A percentile compares a stretch with the other conserved stretches of the same genome.
These are phyloP conservation scores for Calyptommatus sinebrachiatus DNA, from an alignment of 2,113 vertebrate genomes.

Conservation along the genomic window DNA sequence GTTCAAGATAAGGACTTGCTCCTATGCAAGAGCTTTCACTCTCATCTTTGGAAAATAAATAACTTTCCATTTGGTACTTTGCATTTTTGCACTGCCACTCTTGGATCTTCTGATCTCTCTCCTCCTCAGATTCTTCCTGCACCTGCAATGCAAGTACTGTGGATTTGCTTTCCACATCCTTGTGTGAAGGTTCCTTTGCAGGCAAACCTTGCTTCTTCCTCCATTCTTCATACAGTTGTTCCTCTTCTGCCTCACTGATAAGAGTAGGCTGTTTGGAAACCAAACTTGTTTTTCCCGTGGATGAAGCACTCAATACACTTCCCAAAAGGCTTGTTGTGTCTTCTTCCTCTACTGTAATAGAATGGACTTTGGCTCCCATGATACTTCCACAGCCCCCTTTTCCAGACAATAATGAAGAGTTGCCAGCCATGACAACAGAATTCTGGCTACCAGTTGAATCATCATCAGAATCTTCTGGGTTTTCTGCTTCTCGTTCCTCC, in stretches of 20 bases:
- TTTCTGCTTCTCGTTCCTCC: constrained; percentile 82
- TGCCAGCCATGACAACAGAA: constrained; percentile 68
- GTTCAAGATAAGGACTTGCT: constrained; percentile 41
- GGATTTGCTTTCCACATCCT: constrained; percentile 13
- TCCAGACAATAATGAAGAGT: constrained; percentile 57
- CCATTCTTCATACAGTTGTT: constrained; percentile 55
- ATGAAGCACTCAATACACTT: constrained; percentile 75
- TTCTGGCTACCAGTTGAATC: constrained; percentile 76
- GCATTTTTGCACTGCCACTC: constrained; percentile 92
- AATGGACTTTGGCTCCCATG: constrained; percentile 69
- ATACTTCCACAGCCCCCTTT: constrained; percentile 57
- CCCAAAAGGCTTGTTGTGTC: constrained; percentile 80
- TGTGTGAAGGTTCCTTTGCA: constrained; percentile 32
- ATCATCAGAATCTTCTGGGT: constrained; percentile 37
- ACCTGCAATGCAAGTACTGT: constrained; percentile 31
- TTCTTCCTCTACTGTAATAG: constrained; percentile 83
- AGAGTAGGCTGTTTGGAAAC: constrained; percentile 70
- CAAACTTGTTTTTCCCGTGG: constrained; percentile 59
- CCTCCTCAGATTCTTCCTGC: constrained; percentile 64
- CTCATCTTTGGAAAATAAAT: constrained; percentile 74
- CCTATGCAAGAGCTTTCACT: constrained; percentile 40
- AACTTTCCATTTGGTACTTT: constrained; percentile 77
- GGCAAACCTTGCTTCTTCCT: constrained; percentile 58
- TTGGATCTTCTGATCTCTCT: constrained; percentile 73
- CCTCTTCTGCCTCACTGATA: constrained; percentile 68